A percentile compares a stretch with the other conserved stretches of the same genome.
Evolutionary conservation across 2,888 invertebrate species (phyloP).

Genomic region (Ryuthela nishihirai): DNA sequence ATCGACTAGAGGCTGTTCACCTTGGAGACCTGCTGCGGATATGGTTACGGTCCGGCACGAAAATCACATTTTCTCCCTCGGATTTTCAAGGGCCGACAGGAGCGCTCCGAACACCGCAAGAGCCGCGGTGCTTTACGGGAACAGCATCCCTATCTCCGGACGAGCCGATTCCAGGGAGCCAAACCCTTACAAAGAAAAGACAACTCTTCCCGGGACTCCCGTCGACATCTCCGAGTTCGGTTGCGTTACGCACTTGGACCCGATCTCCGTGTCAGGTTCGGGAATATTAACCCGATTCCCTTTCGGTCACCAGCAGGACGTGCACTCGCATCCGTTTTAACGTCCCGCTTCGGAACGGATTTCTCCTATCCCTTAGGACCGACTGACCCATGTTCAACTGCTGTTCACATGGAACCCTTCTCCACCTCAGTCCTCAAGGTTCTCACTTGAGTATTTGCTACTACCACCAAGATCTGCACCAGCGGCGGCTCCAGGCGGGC

Average conservation of each 20-base stretch:
- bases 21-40: constrained; percentile 73
- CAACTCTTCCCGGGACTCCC: constrained; percentile 49
- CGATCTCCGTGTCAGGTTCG: too few species aligned
- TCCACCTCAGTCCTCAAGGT: constrained; percentile 11
- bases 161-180: constrained; percentile 52
- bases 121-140: constrained; percentile 44
- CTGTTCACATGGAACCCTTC: constrained; percentile 12
- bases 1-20: constrained; percentile 65
- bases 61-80: too few species aligned
- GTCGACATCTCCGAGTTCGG: too few species aligned
- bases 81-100: too few species aligned
- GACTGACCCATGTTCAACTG: constrained; percentile 12
- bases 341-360: too few species aligned
- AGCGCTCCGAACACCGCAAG: too few species aligned
- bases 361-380: constrained; percentile 10
- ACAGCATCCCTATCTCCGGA: constrained; percentile 49
- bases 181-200: constrained; percentile 52
- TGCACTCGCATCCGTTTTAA: too few species aligned
- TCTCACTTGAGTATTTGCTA: constrained; percentile 10
- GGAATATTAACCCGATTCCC: too few species aligned
- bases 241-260: too few species aligned
- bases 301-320: too few species aligned
- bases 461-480: too few species aligned
- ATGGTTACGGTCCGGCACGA: constrained; percentile 50
- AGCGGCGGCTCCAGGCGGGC: too few species aligned